Evolutionary conservation across 2,888 invertebrate species (phyloP).

Genomic region (Torymus tubicola): DNA sequence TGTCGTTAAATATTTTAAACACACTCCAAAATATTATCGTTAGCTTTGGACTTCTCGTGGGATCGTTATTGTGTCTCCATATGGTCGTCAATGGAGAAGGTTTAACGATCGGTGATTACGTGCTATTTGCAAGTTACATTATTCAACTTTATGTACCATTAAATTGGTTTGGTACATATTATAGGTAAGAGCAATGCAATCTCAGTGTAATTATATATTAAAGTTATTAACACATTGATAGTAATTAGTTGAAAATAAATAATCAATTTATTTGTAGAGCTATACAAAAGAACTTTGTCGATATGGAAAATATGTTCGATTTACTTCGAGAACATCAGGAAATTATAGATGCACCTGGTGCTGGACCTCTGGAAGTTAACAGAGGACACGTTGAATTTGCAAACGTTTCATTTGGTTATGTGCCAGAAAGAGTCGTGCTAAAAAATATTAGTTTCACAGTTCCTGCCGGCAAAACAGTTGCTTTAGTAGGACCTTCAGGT

Average conservation of each 20-base stretch:
- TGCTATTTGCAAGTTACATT: constrained; percentile 95
- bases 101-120: constrained; percentile 96
- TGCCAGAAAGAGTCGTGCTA: constrained; percentile 86
- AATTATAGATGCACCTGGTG: constrained; percentile 89
- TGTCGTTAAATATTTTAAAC: constrained; percentile 93
- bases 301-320: constrained; percentile 99
- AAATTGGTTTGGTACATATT: constrained; percentile 99
- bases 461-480: constrained; percentile 90
- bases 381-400: constrained; percentile 90
- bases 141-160: constrained; percentile 96
- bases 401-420: constrained; percentile 93
- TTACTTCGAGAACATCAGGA: constrained; percentile 92
- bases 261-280: constrained; percentile 80
- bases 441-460: constrained; percentile 88
- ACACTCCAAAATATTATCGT: constrained; percentile 94
- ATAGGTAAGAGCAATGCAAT: constrained; percentile 81
- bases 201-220: background rate
- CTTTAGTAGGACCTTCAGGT: constrained; percentile 92
- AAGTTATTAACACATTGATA: background rate
- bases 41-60: constrained; percentile 89
- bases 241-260: constrained; percentile 11
- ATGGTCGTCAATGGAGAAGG: constrained; percentile 83
- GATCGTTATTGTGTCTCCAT: constrained; percentile 92
- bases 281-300: constrained; percentile 97
- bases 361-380: constrained; percentile 83